Conservation (phyloP, 92 coral and sea anemone genomes). For the Nematostella vectensis region DNA sequence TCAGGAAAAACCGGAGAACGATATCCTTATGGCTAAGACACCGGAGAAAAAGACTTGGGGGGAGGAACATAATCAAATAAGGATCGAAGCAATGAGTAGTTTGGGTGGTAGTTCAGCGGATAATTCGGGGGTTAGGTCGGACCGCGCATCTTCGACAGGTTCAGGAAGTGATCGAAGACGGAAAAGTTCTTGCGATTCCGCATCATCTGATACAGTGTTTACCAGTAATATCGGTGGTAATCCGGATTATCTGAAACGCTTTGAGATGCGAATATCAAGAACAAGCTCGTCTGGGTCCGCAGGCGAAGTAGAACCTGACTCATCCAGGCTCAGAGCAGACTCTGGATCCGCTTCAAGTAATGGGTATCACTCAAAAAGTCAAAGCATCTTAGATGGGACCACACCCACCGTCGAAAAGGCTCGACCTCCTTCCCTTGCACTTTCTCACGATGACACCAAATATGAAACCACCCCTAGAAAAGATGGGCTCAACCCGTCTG, state of each 20-base stretch:
- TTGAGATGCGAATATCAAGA: conserved; percentile 28
- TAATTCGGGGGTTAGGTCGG: neutral
- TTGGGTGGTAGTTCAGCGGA: neutral
- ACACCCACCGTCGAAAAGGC: neutral
- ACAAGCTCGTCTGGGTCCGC: conserved; percentile 11
- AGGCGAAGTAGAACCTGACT: conserved; percentile 4
- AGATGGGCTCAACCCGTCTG: too few relatives aligned
- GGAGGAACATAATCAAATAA: neutral
- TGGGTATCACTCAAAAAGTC: neutral
- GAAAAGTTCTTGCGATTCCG: neutral
- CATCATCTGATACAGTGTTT: neutral
- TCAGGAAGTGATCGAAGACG: neutral
- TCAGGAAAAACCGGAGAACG: conserved; percentile 57
- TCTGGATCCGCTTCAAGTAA: neutral
- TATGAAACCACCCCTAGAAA: neutral
- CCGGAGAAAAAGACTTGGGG: neutral
- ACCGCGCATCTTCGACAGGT: neutral
- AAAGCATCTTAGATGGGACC: neutral
- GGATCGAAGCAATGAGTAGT: conserved; percentile 1
- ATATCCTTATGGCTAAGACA: conserved; percentile 13
- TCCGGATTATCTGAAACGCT: conserved; percentile 36
- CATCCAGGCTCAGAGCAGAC: neutral
- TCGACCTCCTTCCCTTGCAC: neutral
- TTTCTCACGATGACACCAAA: neutral
- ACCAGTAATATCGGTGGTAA: neutral